phyloP scores from a whole-genome alignment of 2,888 invertebrate species.

The Melanchra persicariae region DNA sequence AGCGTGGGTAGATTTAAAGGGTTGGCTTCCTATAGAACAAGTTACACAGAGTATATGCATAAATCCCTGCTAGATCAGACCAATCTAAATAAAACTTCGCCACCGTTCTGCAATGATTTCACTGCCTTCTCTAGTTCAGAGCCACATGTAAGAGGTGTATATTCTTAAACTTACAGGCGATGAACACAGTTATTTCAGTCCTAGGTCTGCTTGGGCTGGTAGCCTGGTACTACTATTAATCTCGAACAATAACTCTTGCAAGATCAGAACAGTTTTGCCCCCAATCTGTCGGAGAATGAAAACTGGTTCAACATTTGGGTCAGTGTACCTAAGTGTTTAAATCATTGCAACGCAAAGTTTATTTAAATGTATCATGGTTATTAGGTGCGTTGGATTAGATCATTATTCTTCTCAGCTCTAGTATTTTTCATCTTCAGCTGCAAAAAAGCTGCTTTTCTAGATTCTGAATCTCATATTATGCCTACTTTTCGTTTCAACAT shows the following conservation, averaged over 20 bases:
- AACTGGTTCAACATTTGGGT: slow-evolving; percentile 41
- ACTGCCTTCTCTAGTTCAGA: slow-evolving; percentile 2
- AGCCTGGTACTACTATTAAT: slow-evolving; percentile 20
- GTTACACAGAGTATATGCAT: slow-evolving; percentile 8
- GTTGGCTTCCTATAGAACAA: slow-evolving; percentile 1
- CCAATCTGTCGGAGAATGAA: slow-evolving; percentile 48
- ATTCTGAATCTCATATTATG: background rate
- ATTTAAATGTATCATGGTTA: slow-evolving; percentile 34
- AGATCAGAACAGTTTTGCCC: slow-evolving; percentile 46
- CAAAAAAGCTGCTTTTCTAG: background rate
- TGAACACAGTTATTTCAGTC: slow-evolving; percentile 12
- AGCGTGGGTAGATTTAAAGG: slow-evolving; percentile 8
- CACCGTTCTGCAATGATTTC: background rate
- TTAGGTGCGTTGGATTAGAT: slow-evolving; percentile 19
- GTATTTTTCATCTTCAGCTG: background rate
- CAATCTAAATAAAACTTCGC: background rate
- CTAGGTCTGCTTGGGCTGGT: slow-evolving; percentile 15
- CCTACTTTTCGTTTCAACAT: background rate
- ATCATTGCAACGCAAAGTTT: slow-evolving; percentile 44
- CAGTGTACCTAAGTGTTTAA: slow-evolving; percentile 43
- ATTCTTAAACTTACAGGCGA: background rate
- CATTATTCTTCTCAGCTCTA: background rate
- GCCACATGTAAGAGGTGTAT: slow-evolving; percentile 1
- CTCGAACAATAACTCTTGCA: slow-evolving; percentile 41
- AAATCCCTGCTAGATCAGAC: background rate